Percentiles rank a stretch among this genome's conserved stretches.
phyloP scores from a whole-genome alignment of 2,888 invertebrate species.

The Lottia scabra region DNA sequence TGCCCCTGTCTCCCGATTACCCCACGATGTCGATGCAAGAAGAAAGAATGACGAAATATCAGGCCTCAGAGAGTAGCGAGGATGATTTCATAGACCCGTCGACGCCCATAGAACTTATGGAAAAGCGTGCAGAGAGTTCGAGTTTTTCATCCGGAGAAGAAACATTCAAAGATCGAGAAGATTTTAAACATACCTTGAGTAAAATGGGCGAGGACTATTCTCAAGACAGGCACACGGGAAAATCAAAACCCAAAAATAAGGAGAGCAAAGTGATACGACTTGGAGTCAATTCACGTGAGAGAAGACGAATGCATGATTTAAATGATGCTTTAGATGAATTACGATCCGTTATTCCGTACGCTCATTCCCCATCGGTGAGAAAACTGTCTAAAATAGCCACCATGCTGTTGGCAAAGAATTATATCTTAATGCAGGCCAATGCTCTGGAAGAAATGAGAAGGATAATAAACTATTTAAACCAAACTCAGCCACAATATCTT shows the following conservation, averaged over 20 bases:
- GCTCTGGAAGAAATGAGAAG: conserved; percentile 67
- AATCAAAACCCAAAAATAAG: neutral
- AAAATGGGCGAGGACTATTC: neutral
- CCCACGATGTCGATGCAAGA: neutral
- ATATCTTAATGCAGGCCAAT: conserved; percentile 68
- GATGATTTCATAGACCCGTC: conserved; percentile 1
- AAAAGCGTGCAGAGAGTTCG: neutral
- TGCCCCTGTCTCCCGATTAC: neutral
- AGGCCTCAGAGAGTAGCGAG: neutral
- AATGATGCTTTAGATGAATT: conserved; percentile 70
- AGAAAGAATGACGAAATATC: neutral
- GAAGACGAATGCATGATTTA: conserved; percentile 71
- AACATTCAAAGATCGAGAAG: neutral
- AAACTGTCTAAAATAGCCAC: conserved; percentile 69
- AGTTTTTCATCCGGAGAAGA: conserved; percentile 7
- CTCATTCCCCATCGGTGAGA: conserved; percentile 68
- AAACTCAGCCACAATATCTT: conserved; percentile 26
- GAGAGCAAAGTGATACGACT: conserved; percentile 49
- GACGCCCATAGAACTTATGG: neutral
- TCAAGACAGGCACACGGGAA: neutral
- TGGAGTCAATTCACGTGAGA: conserved; percentile 70
- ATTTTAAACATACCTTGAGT: neutral
- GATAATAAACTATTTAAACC: conserved; percentile 66
- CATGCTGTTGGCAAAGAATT: conserved; percentile 67
- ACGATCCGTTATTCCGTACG: conserved; percentile 68